Evolutionary conservation across 1,140 invertebrate species (phyloP).

Genomic region (Drosophila nannoptera): DNA sequence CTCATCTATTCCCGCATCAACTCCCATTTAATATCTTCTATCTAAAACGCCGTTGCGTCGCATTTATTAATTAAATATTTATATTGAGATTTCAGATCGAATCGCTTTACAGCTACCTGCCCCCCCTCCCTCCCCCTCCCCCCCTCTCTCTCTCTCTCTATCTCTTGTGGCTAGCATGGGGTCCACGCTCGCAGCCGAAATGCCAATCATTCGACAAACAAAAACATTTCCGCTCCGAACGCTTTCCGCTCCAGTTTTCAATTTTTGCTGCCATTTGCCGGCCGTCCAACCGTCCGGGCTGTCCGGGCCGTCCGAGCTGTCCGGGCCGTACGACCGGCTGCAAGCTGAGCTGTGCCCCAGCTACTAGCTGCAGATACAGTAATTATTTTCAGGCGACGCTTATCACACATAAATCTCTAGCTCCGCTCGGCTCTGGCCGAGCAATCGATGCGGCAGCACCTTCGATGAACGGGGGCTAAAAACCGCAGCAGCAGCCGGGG

Average conservation of each 20-base stretch:
- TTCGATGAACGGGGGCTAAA: slow-evolving; percentile 51
- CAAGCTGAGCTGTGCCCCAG: slow-evolving; percentile 26
- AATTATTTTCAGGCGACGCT: slow-evolving; percentile 77
- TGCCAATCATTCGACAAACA: slow-evolving; percentile 59
- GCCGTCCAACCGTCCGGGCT: slow-evolving; percentile 11
- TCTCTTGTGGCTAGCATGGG: slow-evolving; percentile 23
- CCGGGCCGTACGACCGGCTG: not conserved
- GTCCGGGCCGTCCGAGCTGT: not conserved
- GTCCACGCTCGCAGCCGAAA: slow-evolving; percentile 29
- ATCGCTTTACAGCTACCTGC: not conserved
- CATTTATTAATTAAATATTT: slow-evolving; percentile 4
- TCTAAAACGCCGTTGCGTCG: not conserved
- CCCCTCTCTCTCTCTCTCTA: slow-evolving; percentile 1
- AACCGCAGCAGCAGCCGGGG: not conserved
- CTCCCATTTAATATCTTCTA: too few species aligned
- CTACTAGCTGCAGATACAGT: slow-evolving; percentile 60
- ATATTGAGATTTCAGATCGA: not conserved
- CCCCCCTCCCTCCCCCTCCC: not conserved
- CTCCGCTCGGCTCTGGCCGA: slow-evolving; percentile 28
- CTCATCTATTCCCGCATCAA: too few species aligned
- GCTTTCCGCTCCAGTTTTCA: slow-evolving; percentile 75
- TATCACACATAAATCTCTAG: slow-evolving; percentile 74
- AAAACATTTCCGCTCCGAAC: slow-evolving; percentile 72
- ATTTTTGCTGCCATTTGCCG: slow-evolving; percentile 54
- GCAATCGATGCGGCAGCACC: slow-evolving; percentile 45